A percentile compares a stretch with the other conserved stretches of the same genome.
These are phyloP conservation scores for Irena cyanogastra DNA, from an alignment of 2,113 vertebrate species.

Conservation along the genomic window DNA sequence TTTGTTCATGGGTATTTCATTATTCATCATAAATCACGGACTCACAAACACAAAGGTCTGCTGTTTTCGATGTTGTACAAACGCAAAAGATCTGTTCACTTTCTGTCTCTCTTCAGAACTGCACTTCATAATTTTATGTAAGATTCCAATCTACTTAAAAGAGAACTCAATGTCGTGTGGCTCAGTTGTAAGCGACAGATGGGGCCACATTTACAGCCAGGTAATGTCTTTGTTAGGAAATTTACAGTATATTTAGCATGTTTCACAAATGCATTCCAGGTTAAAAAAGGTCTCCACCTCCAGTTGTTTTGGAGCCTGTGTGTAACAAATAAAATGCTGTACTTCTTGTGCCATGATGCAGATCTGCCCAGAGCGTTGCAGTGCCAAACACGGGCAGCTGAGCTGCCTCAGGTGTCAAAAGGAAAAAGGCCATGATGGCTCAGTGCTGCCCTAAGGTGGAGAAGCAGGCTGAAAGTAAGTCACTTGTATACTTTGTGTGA, in stretches of 20 bases:
- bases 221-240: neutral
- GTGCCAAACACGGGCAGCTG: neutral
- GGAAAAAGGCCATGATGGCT: neutral
- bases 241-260: neutral
- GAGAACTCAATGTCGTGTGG: accelerated
- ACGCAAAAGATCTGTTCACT: neutral
- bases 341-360: accelerated
- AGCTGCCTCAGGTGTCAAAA: neutral
- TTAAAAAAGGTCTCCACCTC: neutral
- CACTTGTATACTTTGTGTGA: neutral
- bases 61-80: neutral
- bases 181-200: neutral
- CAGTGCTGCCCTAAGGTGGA: neutral
- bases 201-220: neutral
- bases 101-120: neutral
- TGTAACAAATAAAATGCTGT: neutral
- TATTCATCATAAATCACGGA: neutral
- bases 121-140: neutral
- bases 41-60: accelerated
- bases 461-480: neutral
- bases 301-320: neutral
- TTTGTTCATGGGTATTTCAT: neutral
- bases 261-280: neutral
- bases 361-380: neutral
- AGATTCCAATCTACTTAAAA: neutral